These are phyloP conservation scores for Megaleporinus macrocephalus DNA, from an alignment of 2,113 vertebrate genomes.

Conservation along the genomic window DNA sequence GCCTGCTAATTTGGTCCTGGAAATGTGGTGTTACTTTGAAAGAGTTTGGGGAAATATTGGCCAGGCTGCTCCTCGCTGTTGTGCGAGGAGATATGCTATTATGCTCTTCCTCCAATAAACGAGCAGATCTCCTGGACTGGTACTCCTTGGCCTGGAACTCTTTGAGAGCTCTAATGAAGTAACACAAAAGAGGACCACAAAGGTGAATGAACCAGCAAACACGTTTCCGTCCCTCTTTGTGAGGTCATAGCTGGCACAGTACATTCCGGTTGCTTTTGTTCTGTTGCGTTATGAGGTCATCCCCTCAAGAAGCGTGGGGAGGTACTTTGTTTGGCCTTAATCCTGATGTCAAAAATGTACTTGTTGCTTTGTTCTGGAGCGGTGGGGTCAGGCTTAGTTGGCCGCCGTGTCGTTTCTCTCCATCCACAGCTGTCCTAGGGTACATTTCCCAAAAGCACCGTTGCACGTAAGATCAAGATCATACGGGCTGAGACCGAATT, in stretches of 20 bases:
- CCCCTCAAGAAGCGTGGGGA: not conserved
- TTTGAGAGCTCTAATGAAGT: conserved; percentile 3
- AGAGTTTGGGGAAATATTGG: conserved; percentile 22
- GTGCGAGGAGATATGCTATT: conserved; percentile 16
- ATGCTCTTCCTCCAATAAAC: not conserved
- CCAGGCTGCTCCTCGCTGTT: not conserved
- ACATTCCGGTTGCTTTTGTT: conserved; percentile 4
- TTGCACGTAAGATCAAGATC: not conserved
- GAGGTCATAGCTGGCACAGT: conserved; percentile 61
- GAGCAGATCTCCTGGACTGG: conserved; percentile 23
- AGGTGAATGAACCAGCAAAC: not conserved
- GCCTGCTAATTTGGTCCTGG: conserved; percentile 56
- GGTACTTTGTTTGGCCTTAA: not conserved
- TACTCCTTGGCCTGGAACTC: not conserved
- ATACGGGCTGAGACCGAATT: not conserved
- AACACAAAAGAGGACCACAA: conserved; percentile 9
- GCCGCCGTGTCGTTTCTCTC: not conserved
- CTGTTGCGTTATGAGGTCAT: conserved; percentile 55
- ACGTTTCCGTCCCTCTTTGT: not conserved
- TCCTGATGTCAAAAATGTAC: not conserved
- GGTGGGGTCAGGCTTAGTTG: not conserved
- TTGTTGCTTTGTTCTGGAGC: not conserved
- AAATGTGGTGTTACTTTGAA: conserved; percentile 57
- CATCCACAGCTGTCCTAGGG: not conserved
- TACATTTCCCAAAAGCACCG: not conserved